These are phyloP conservation scores for Eretmodus cyanostictus DNA, from an alignment of 2,113 vertebrate genomes.

Conservation along the genomic window DNA sequence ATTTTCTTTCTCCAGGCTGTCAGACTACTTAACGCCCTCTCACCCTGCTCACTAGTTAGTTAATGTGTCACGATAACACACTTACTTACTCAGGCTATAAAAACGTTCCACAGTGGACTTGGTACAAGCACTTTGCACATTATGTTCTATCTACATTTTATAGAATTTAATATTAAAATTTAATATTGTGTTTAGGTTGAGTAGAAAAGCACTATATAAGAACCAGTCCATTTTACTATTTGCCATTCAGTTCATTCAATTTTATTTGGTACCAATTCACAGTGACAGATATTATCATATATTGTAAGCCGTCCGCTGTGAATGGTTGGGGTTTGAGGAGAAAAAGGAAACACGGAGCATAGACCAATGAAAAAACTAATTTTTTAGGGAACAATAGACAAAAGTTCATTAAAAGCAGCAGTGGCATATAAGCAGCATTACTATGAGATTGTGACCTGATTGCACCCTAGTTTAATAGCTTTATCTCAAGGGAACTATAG, in stretches of 20 bases:
- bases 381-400: background rate
- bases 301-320: background rate
- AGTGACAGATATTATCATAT: background rate
- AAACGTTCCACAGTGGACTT: background rate
- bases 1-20: background rate
- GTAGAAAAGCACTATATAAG: background rate
- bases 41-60: background rate
- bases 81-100: background rate
- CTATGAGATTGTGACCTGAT: background rate
- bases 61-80: background rate
- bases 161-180: background rate
- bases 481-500: background rate
- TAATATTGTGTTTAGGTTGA: background rate
- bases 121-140: background rate
- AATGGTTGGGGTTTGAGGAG: background rate
- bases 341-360: background rate
- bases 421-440: background rate
- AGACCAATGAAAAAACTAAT: background rate
- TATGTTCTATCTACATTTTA: background rate
- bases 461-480: background rate
- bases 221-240: background rate
- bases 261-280: background rate
- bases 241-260: background rate
- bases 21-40: background rate
- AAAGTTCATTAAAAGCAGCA: background rate